Evolutionary conservation across 2,888 invertebrate species (phyloP), one percentile per base, ranked within the genome.

Genomic region (Drosophila borborema): DNA sequence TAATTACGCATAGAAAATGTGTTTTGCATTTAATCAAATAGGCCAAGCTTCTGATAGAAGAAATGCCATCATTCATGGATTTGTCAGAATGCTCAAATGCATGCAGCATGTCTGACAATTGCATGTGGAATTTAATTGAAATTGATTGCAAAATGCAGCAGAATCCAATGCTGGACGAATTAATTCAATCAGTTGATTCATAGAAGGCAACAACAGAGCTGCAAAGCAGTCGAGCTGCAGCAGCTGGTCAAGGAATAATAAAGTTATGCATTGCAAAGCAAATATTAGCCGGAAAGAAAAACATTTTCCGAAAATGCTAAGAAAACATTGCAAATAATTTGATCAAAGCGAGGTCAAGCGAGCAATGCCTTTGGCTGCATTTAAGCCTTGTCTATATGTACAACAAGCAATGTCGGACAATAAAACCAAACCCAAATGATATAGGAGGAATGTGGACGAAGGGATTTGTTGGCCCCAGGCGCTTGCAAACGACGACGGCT

Each of bases 371-470:
- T 18, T 56, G 67, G 78, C 88, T 75, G 79, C 75, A 87, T 82
- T 87, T 75, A 74, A 71, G 77, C 31, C 72, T 56, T 72, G 71
- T 75, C 76, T 73, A 56, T 77, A 66, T 77, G 73, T 60, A 67
- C 62, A 77, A 61, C 74, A 66, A 77, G 59, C 72, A 77, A 77
- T 82, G 80, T 74, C 75, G 70, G 69, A 65, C 87, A 75, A 85
- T 81, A 79, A 87, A 87, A 85, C 82, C 87, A 74, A 85, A 77
- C 85, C 77, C 70, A 73, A 86, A 75, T 72, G 75, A 63, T 70
- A 48, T 69, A 65, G 72, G 67, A 79, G 70, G 67, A 79, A 81
- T 80, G 69, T 46, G 67, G 40, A 63, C 67, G 64, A 66, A 74
- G 74, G 80, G 80, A 77, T 79, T 77, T 70, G 66, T 48, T 38